Percentiles rank a stretch among this genome's conserved stretches.
Conservation (phyloP, 2,888 invertebrate genomes). For the Drosophila koepferae region DNA sequence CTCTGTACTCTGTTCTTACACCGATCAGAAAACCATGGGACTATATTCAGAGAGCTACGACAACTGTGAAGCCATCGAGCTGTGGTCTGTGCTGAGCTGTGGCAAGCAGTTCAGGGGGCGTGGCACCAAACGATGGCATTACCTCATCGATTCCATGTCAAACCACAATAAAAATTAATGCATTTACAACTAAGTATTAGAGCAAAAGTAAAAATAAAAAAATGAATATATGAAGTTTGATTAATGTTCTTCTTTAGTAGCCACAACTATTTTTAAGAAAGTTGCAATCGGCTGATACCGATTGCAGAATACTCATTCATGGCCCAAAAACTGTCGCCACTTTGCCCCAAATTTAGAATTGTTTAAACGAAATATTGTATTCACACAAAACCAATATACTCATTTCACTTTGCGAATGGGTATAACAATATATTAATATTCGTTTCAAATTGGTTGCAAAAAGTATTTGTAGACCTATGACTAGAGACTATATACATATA, state of each 20-base stretch:
- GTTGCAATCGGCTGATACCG: too few relatives aligned
- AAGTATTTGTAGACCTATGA: neutral
- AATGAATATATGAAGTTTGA: neutral
- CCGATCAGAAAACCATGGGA: neutral
- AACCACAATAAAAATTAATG: neutral
- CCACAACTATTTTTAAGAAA: too few relatives aligned
- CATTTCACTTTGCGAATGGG: too few relatives aligned
- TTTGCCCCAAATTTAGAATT: too few relatives aligned
- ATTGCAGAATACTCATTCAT: too few relatives aligned
- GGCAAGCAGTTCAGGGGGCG: neutral
- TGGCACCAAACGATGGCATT: neutral
- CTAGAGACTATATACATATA: neutral
- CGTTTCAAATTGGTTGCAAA: neutral
- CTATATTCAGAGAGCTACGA: neutral
- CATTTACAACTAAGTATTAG: neutral
- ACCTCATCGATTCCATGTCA: neutral
- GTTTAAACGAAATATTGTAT: too few relatives aligned
- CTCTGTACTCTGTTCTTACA: neutral
- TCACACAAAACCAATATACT: too few relatives aligned
- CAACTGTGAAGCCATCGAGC: neutral
- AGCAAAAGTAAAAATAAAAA: neutral
- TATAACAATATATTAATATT: neutral
- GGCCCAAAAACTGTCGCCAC: too few relatives aligned
- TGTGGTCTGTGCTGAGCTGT: too few relatives aligned
- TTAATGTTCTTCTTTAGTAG: too few relatives aligned